phyloP scores from a whole-genome alignment of 2,113 vertebrate genomes.

The Sigmodon hispidus region DNA sequence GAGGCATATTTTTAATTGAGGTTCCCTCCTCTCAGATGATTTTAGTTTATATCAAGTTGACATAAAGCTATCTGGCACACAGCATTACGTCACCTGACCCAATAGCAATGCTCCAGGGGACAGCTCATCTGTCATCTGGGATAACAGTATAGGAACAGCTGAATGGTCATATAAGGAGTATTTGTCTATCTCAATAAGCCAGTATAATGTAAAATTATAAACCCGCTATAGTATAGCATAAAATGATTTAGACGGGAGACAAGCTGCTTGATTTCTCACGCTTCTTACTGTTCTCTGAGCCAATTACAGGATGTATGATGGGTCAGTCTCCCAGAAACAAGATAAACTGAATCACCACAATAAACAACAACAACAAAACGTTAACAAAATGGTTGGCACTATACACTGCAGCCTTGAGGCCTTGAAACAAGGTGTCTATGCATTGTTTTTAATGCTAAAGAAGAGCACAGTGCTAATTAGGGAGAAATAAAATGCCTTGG shows the following conservation, averaged over 20 bases:
- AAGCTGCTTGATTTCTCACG: not conserved
- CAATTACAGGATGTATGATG: not conserved
- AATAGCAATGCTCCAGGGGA: not conserved
- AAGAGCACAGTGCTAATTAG: not conserved
- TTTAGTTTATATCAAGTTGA: not conserved
- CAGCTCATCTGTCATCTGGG: not conserved
- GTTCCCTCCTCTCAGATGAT: not conserved
- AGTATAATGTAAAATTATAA: not conserved
- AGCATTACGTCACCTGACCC: not conserved
- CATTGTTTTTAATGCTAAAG: not conserved
- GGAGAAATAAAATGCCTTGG: not conserved
- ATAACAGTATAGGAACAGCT: constrained; percentile 2
- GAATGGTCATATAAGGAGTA: not conserved
- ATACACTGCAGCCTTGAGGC: not conserved
- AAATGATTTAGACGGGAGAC: not conserved
- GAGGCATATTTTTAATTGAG: not conserved
- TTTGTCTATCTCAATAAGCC: not conserved
- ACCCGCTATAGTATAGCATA: not conserved
- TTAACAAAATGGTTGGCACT: not conserved
- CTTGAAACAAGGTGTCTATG: not conserved
- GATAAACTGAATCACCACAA: not conserved
- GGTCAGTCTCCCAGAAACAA: constrained; percentile 22
- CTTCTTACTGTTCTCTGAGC: not conserved
- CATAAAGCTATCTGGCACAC: not conserved
- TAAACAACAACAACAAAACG: constrained; percentile 9